A percentile compares a stretch with the other conserved stretches of the same genome.
phyloP scores from a whole-genome alignment of 2,888 invertebrate genomes.

The Drosophila demipolita region DNA sequence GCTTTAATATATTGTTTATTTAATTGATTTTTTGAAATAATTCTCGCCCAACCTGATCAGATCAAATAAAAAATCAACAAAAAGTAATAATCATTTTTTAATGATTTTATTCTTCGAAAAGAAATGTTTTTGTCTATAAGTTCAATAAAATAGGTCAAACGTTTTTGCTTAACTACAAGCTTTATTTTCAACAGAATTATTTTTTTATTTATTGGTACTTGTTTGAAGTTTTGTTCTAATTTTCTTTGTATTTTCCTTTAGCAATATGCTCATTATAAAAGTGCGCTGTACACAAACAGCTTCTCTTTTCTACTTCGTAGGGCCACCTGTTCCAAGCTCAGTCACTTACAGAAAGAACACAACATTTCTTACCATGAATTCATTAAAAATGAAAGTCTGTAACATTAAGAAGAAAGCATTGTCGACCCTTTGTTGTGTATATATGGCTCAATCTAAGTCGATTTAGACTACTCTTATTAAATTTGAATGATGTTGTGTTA shows the following conservation, averaged over 20 bases:
- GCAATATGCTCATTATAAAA: slow-evolving; percentile 75
- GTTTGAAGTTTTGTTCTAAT: slow-evolving; percentile 18
- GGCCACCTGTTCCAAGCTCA: slow-evolving; percentile 43
- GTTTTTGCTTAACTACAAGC: neutral
- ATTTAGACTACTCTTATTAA: neutral
- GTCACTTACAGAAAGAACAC: slow-evolving; percentile 51
- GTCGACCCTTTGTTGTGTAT: neutral
- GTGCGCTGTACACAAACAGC: slow-evolving; percentile 46
- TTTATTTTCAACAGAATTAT: neutral
- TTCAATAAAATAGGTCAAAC: neutral
- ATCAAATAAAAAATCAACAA: neutral
- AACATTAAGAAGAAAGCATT: no score
- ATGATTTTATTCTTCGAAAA: neutral
- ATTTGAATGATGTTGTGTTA: neutral
- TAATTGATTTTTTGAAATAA: neutral
- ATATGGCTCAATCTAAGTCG: neutral
- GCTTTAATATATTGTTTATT: neutral
- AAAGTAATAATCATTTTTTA: neutral
- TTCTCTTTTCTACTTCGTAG: slow-evolving; percentile 7
- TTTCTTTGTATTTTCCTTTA: slow-evolving; percentile 34
- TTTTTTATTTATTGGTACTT: slow-evolving; percentile 25
- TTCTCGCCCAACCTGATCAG: neutral
- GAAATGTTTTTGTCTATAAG: neutral
- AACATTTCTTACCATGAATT: slow-evolving; percentile 21
- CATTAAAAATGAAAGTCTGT: no score